Percentiles rank a stretch among this genome's conserved stretches.
Evolutionary conservation across 1,140 invertebrate genomes (phyloP).

Genomic region (Camponotus vicinus): DNA sequence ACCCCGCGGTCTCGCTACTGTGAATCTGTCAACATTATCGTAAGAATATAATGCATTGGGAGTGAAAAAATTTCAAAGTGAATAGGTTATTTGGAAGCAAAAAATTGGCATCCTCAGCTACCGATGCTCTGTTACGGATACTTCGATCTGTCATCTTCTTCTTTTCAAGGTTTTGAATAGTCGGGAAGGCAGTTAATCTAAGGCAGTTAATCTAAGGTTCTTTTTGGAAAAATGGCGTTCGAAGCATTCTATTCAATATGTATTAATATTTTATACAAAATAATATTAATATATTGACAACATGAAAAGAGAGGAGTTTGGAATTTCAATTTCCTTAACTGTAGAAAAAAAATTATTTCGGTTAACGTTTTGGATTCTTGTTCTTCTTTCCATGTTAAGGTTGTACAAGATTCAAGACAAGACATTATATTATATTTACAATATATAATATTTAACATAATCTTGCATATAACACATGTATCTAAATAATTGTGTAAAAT

Average conservation of each 20-base stretch:
- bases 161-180: conserved; percentile 10
- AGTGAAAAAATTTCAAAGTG: conserved; percentile 24
- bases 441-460: too few relatives aligned
- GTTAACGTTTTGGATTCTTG: background rate
- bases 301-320: background rate
- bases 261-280: background rate
- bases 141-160: background rate
- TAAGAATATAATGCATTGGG: conserved; percentile 62
- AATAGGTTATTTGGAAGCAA: conserved; percentile 57
- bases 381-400: background rate
- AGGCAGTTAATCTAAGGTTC: background rate
- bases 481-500: too few relatives aligned
- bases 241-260: background rate
- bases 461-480: too few relatives aligned
- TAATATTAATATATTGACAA: background rate
- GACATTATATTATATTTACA: too few relatives aligned
- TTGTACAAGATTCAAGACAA: too few relatives aligned
- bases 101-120: conserved; percentile 33
- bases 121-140: background rate
- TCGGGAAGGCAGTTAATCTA: background rate
- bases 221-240: background rate
- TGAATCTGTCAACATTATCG: conserved; percentile 75
- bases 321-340: background rate
- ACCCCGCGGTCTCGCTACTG: conserved; percentile 64
- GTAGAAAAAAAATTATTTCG: background rate